Percentiles rank a stretch among this genome's conserved stretches.
phyloP scores from a whole-genome alignment of 2,113 vertebrate genomes.

The Cacatua alba region DNA sequence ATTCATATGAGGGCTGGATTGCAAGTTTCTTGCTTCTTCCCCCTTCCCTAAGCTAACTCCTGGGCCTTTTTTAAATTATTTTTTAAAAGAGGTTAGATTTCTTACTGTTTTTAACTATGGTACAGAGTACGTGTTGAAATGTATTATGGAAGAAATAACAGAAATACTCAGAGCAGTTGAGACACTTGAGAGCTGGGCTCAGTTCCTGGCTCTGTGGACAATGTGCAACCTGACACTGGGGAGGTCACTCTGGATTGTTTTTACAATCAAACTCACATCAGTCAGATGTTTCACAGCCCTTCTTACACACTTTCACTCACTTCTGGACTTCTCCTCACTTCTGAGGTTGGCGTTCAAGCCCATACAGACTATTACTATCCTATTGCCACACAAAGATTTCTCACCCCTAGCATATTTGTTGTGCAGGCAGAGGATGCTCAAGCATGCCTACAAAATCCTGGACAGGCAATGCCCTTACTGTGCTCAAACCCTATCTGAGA shows the following conservation, averaged over 20 bases:
- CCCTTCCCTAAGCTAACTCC: not conserved
- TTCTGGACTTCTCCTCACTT: not conserved
- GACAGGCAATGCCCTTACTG: not conserved
- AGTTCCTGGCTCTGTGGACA: not conserved
- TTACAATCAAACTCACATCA: not conserved
- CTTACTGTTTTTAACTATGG: not conserved
- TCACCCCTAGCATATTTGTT: not conserved
- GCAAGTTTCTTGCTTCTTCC: constrained; percentile 36
- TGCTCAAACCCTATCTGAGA: not conserved
- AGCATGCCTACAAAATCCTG: not conserved
- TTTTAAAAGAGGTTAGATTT: not conserved
- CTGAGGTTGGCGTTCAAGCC: not conserved
- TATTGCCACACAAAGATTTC: not conserved
- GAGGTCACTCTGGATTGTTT: not conserved
- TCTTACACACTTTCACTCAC: not conserved
- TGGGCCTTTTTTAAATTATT: not conserved
- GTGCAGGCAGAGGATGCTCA: not conserved
- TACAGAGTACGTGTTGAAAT: not conserved
- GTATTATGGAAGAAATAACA: not conserved
- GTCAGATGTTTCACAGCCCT: not conserved
- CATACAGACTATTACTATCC: not conserved
- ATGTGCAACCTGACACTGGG: not conserved
- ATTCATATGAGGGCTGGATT: constrained; percentile 12
- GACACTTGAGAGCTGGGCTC: not conserved
- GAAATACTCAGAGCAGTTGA: not conserved